A percentile compares a stretch with the other conserved stretches of the same genome.
Evolutionary conservation across 2,113 vertebrate species (phyloP).

Genomic region (Mystacornis crossleyi): DNA sequence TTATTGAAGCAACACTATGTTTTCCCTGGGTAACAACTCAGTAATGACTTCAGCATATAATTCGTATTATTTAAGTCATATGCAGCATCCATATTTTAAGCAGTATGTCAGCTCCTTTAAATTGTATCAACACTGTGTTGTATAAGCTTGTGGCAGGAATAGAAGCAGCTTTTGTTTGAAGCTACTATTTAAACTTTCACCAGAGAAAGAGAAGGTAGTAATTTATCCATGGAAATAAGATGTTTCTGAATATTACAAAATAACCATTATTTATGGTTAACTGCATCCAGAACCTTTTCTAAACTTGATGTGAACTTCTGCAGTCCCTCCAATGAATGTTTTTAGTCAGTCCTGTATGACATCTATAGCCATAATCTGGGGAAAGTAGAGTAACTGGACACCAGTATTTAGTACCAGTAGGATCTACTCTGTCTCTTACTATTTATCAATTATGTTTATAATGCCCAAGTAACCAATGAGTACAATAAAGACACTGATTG

Average conservation of each 20-base stretch:
- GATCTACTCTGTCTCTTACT: background rate
- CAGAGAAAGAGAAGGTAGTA: slow-evolving; percentile 47
- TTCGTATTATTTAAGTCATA: slow-evolving; percentile 56
- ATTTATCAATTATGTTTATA: slow-evolving; percentile 17
- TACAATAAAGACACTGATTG: slow-evolving; percentile 1
- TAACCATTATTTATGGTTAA: slow-evolving; percentile 61
- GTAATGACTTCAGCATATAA: slow-evolving; percentile 53
- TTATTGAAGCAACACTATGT: slow-evolving; percentile 35
- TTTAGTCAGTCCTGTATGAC: background rate
- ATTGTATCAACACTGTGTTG: slow-evolving; percentile 46
- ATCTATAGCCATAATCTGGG: slow-evolving; percentile 7
- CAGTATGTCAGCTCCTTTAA: slow-evolving; percentile 43
- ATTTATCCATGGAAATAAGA: slow-evolving; percentile 67
- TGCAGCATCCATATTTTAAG: slow-evolving; percentile 54
- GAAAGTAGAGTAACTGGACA: slow-evolving; percentile 34
- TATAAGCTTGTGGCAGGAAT: slow-evolving; percentile 63
- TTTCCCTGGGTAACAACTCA: slow-evolving; percentile 45
- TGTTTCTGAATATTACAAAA: slow-evolving; percentile 64
- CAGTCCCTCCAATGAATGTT: slow-evolving; percentile 28
- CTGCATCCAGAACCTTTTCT: slow-evolving; percentile 51
- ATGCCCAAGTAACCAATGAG: background rate
- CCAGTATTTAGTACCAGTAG: slow-evolving; percentile 8
- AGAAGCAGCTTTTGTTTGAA: slow-evolving; percentile 63
- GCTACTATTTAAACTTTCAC: slow-evolving; percentile 65
- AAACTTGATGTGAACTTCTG: slow-evolving; percentile 62